These are phyloP conservation scores for Lamellibrachia satsuma DNA, from an alignment of 2,888 invertebrate genomes.

Conservation along the genomic window DNA sequence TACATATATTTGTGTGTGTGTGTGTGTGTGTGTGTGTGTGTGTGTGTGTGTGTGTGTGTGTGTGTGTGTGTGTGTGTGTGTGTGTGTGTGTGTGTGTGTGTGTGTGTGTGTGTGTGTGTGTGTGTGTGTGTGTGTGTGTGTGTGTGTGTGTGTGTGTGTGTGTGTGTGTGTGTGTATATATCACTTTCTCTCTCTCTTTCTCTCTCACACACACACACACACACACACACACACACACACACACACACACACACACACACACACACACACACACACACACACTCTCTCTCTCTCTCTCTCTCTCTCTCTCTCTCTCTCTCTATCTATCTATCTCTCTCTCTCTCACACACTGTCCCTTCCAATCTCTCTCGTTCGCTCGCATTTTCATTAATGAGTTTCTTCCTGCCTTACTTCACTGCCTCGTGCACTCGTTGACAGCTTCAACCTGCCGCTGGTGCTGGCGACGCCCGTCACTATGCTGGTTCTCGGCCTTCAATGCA, in stretches of 20 bases:
- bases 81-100: no score
- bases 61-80: no score
- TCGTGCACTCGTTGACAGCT: slow-evolving; percentile 50
- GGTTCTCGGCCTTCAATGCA: slow-evolving; percentile 33
- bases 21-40: no score
- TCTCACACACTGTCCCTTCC: no score
- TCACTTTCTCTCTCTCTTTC: not conserved
- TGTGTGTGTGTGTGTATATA: not conserved
- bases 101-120: no score
- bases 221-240: slow-evolving; percentile 35
- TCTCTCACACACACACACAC: slow-evolving; percentile 35
- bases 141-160: no score
- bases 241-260: slow-evolving; percentile 33
- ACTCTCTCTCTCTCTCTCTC: slow-evolving; percentile 32
- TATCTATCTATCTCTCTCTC: slow-evolving; percentile 34
- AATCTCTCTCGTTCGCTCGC: no score
- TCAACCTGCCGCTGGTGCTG: slow-evolving; percentile 66
- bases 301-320: slow-evolving; percentile 34
- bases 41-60: no score
- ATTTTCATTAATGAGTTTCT: not conserved
- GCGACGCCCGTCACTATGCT: slow-evolving; percentile 58
- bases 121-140: no score
- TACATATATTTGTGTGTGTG: no score
- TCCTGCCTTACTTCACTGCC: not conserved
- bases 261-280: slow-evolving; percentile 29